Evolutionary conservation across 2,113 vertebrate species (phyloP).

Genomic region (Rostratula benghalensis): DNA sequence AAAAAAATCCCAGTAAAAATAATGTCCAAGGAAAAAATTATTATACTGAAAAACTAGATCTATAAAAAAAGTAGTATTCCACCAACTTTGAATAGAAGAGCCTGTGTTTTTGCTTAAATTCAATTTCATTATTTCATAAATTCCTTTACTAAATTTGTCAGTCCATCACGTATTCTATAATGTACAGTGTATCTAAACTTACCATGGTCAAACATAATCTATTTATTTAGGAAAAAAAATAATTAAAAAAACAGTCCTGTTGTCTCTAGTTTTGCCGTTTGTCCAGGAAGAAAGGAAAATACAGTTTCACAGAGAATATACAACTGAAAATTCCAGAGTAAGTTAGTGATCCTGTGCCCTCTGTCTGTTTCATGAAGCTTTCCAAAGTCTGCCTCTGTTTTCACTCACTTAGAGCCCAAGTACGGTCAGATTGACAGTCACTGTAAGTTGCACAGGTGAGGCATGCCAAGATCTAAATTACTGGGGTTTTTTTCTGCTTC

Average conservation of each 20-base stretch:
- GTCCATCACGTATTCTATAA: neutral
- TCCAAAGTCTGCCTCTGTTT: neutral
- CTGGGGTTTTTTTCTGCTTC: neutral
- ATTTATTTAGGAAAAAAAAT: neutral
- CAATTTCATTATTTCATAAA: neutral
- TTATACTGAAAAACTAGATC: neutral
- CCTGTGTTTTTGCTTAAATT: neutral
- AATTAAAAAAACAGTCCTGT: neutral
- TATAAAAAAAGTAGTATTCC: neutral
- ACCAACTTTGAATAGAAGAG: neutral
- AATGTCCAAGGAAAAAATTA: neutral
- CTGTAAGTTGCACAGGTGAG: neutral
- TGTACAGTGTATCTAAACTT: neutral
- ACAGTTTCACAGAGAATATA: neutral
- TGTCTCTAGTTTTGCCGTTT: neutral
- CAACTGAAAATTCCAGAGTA: neutral
- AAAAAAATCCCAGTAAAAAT: neutral
- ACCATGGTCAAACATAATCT: neutral
- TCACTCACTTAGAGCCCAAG: neutral
- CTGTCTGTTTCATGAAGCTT: neutral
- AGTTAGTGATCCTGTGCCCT: neutral
- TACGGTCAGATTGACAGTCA: neutral
- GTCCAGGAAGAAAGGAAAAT: neutral
- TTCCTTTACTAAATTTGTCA: neutral
- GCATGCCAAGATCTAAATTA: neutral